A percentile compares a stretch with the other conserved stretches of the same genome.
phyloP scores from a whole-genome alignment of 2,113 vertebrate species.

The Trochalopteron elliotii region DNA sequence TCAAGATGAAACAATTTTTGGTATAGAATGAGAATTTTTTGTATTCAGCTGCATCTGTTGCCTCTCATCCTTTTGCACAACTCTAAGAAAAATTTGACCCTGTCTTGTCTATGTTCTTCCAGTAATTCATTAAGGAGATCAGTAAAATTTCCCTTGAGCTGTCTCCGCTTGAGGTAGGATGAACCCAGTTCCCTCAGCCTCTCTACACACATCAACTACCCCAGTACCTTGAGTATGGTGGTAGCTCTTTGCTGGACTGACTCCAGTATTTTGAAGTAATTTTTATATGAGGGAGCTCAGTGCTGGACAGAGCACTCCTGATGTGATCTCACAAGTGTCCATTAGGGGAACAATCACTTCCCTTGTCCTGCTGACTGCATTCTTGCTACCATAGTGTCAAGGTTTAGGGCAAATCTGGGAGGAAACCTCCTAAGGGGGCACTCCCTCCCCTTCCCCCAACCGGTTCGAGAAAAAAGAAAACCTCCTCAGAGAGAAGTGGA shows the following conservation, averaged over 20 bases:
- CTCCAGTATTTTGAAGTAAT: neutral
- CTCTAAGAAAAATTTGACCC: neutral
- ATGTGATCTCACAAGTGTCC: neutral
- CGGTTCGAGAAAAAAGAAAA: no score
- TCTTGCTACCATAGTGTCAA: neutral
- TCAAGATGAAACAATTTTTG: neutral
- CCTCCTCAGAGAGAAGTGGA: no score
- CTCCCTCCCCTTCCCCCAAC: no score
- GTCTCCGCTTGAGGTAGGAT: neutral
- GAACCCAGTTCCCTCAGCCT: neutral
- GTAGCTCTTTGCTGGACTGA: neutral
- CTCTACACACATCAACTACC: neutral
- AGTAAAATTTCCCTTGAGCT: neutral
- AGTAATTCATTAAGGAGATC: neutral
- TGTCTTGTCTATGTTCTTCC: neutral
- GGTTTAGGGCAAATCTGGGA: no score
- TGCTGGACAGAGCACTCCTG: neutral
- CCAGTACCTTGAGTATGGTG: neutral
- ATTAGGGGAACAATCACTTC: neutral
- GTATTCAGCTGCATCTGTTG: neutral
- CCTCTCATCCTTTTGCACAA: neutral
- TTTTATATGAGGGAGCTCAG: neutral
- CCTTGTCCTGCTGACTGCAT: neutral
- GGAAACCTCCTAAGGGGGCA: no score
- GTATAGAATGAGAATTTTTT: neutral